These are phyloP conservation scores for Thelaira solivaga DNA, from an alignment of 2,888 invertebrate genomes.

Conservation along the genomic window DNA sequence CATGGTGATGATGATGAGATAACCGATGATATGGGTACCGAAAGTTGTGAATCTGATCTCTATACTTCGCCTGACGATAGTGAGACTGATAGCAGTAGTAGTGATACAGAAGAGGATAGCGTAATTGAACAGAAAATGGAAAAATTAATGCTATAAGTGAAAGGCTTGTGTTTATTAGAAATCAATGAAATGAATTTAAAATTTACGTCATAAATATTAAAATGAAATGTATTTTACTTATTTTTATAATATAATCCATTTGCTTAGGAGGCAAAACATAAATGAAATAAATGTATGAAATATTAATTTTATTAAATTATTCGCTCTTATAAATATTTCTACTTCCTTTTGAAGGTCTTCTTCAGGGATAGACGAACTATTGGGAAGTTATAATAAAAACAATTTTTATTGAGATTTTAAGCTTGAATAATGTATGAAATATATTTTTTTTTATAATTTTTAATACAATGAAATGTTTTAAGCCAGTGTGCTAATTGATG, in stretches of 20 bases:
- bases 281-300: neutral
- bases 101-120: slow-evolving; percentile 71
- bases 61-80: slow-evolving; percentile 30
- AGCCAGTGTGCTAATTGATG: no score
- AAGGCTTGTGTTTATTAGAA: slow-evolving; percentile 6
- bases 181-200: slow-evolving; percentile 28
- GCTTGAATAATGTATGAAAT: no score
- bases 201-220: neutral
- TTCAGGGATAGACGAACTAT: no score
- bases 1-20: slow-evolving; percentile 52
- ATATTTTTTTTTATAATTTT: no score
- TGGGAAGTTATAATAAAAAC: no score
- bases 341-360: no score
- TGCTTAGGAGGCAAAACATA: no score
- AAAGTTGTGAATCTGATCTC: slow-evolving; percentile 58
- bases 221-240: slow-evolving; percentile 26
- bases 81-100: slow-evolving; percentile 40
- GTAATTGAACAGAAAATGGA: slow-evolving; percentile 70
- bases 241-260: no score
- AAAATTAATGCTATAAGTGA: slow-evolving; percentile 53
- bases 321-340: no score
- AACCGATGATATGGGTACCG: slow-evolving; percentile 56
- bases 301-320: neutral
- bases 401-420: no score
- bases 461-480: no score